phyloP scores from a whole-genome alignment of 2,888 invertebrate genomes.

The Galeruca laticollis region DNA sequence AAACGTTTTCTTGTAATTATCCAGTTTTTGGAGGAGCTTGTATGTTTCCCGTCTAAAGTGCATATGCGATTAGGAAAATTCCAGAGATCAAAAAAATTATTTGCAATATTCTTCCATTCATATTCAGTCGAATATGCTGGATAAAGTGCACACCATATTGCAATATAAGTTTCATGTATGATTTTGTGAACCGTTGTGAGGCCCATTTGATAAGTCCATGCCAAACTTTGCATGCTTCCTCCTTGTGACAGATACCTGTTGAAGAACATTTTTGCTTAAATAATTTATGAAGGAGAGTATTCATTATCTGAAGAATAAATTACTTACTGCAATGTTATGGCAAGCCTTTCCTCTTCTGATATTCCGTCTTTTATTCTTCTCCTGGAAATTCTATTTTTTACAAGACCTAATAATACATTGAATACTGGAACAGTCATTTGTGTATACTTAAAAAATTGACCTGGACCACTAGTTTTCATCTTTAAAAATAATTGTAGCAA shows the following conservation, averaged over 20 bases:
- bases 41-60: slow-evolving; percentile 35
- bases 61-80: slow-evolving; percentile 49
- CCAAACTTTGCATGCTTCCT: slow-evolving; percentile 28
- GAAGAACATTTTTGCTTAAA: too few species aligned
- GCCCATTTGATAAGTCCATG: slow-evolving; percentile 41
- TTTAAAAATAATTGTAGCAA: slow-evolving; percentile 2
- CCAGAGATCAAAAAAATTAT: slow-evolving; percentile 40
- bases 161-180: slow-evolving; percentile 42
- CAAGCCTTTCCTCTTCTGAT: slow-evolving; percentile 9
- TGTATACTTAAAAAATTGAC: slow-evolving; percentile 8
- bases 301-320: not conserved
- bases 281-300: too few species aligned
- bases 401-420: slow-evolving; percentile 9
- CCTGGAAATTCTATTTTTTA: not conserved
- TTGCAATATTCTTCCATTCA: slow-evolving; percentile 43
- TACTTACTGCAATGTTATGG: slow-evolving; percentile 10
- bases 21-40: slow-evolving; percentile 47
- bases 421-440: slow-evolving; percentile 8
- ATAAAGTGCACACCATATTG: slow-evolving; percentile 41
- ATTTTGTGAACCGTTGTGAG: slow-evolving; percentile 50
- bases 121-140: slow-evolving; percentile 36
- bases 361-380: slow-evolving; percentile 4
- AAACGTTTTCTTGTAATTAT: slow-evolving; percentile 36
- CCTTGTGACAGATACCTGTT: not conserved
- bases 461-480: slow-evolving; percentile 8